Conservation (phyloP, 2,797 vertebrate species). For the Helarctos malayanus region DNA sequence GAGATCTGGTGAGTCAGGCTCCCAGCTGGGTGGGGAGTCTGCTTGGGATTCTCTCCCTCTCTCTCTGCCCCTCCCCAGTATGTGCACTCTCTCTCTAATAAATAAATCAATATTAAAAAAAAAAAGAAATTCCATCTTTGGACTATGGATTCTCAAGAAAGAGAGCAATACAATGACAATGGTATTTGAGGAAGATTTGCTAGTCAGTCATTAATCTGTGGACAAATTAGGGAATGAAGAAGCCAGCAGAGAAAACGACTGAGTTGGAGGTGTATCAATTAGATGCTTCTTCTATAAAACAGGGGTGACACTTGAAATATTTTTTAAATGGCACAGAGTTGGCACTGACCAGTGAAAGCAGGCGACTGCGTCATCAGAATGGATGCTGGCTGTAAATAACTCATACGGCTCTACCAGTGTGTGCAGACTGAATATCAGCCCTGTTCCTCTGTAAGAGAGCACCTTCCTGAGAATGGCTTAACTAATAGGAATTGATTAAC, state of each 20-base stretch:
- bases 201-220: background rate
- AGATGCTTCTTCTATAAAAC: background rate
- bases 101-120: background rate
- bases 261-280: background rate
- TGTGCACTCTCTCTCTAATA: background rate
- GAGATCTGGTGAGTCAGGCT: background rate
- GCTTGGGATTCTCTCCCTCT: background rate
- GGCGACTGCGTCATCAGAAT: background rate
- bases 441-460: background rate
- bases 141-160: background rate
- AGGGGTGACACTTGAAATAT: background rate
- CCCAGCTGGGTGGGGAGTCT: background rate
- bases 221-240: slow-evolving; percentile 5
- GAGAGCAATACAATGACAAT: background rate
- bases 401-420: too few species aligned
- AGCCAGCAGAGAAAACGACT: background rate
- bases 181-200: background rate
- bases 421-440: background rate
- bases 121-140: background rate
- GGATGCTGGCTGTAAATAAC: background rate
- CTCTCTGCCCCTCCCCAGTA: background rate
- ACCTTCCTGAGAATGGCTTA: background rate
- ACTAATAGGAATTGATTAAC: background rate
- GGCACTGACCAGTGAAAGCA: slow-evolving; percentile 1
- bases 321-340: background rate